Evolutionary conservation across 2,113 vertebrate genomes (phyloP).

Genomic region (Ctenodactylus gundi): DNA sequence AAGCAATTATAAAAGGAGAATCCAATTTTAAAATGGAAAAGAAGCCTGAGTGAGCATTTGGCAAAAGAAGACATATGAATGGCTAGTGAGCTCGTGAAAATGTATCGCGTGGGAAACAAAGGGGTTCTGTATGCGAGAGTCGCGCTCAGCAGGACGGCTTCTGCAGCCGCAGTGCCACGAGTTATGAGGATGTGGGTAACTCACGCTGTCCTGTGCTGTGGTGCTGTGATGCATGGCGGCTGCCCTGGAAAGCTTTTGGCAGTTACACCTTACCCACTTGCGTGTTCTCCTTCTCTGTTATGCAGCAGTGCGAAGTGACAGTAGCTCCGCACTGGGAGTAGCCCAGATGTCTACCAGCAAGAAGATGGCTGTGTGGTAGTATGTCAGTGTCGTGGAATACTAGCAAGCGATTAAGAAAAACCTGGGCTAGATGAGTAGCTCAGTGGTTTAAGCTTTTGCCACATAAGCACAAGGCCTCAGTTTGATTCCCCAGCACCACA

Average conservation of each 20-base stretch:
- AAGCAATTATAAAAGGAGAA: not conserved
- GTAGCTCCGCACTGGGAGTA: not conserved
- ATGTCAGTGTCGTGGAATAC: not conserved
- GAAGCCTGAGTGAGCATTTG: not conserved
- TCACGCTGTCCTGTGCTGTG: rapidly evolving
- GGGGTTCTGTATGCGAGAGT: too few relatives aligned
- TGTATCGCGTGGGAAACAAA: not conserved
- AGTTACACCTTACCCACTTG: not conserved
- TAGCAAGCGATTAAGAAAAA: not conserved
- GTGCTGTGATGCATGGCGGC: rapidly evolving
- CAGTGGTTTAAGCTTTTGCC: too few relatives aligned
- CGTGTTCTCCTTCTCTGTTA: not conserved
- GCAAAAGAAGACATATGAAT: not conserved
- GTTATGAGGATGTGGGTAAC: not conserved
- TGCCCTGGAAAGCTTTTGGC: not conserved
- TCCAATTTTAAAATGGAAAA: not conserved
- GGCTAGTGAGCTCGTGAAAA: not conserved
- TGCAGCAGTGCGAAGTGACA: not conserved
- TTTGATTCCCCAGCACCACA: too few relatives aligned
- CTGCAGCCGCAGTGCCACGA: rapidly evolving
- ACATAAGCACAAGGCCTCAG: too few relatives aligned
- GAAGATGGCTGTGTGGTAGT: not conserved
- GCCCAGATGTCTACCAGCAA: not conserved
- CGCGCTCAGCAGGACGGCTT: too few relatives aligned
- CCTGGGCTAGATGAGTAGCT: too few relatives aligned